Base-by-base conservation (phyloP, 2,888 invertebrate genomes). In the Ophioninae sp. region DNA sequence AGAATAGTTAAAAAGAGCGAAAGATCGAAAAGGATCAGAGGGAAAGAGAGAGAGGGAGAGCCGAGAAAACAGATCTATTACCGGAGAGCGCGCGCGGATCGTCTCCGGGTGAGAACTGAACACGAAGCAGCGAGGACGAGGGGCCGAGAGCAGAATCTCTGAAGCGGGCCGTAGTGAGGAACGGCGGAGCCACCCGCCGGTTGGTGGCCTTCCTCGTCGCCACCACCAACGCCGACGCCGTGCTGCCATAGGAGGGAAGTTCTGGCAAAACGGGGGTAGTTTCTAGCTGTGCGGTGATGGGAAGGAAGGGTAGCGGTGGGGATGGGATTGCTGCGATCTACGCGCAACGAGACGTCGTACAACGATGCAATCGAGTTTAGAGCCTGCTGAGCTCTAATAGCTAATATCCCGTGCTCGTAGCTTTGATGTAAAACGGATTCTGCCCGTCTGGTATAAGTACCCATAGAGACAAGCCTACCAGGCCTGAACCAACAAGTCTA, bases 41-140 rank as follows among this genome's bases (percentile, higher is more conserved):
- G 44, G 17, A 30, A 59, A 70, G 23, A 59, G 69, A 17, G 37
- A 65, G 72, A 62, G 23, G 59, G 67, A 77, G 81, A 74, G 74
- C 65, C 69, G 67, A 67, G 61, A 70, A 78, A 79, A 73, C 70
- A 57, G 70, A 83, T 79, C 62, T 77, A 83, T 86, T 72, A 78
- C 74, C 85, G 85, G 83, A 77, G 83, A 78, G 84, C 81, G 77
- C 84, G 84, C 84, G 84, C 84, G 81, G 86, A 79, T 88, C 90
- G 88, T 89, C 90, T 90, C 90, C 91, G 89, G 89, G 88, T 89
- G 90, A 91, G 89, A 90, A 91, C 92, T 92, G 91, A 91, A 87
- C 87, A 84, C 86, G 78, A 70, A 86, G 86, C 87, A 81, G 84
- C 80, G 82, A 70, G 78, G 73, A 75, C 82, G 62, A 77, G 81